Conservation (phyloP, 2,113 vertebrate genomes). For the Neogobius melanostomus region DNA sequence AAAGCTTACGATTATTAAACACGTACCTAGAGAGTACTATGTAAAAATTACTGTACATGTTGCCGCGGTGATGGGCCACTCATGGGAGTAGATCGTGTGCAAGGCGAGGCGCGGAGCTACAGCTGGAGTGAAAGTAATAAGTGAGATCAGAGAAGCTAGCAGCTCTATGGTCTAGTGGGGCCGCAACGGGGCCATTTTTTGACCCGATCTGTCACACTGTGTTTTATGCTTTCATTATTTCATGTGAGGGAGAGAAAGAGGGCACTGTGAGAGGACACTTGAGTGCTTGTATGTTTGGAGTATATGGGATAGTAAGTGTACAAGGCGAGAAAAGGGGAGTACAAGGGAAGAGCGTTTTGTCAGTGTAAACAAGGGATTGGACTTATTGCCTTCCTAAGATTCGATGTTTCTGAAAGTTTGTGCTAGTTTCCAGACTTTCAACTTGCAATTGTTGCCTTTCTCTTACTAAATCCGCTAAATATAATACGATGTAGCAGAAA, state of each 20-base stretch:
- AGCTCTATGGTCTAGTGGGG: slow-evolving; percentile 35
- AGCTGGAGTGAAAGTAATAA: slow-evolving; percentile 46
- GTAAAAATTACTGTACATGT: slow-evolving; percentile 49
- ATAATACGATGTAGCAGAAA: neutral
- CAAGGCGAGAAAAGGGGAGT: neutral
- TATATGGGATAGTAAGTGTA: neutral
- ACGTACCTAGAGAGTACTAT: slow-evolving; percentile 19
- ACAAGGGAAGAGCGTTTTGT: neutral
- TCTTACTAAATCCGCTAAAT: too few species aligned
- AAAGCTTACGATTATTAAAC: slow-evolving; percentile 10
- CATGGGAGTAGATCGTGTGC: slow-evolving; percentile 49
- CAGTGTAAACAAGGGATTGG: neutral
- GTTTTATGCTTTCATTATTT: slow-evolving; percentile 53
- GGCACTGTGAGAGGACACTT: slow-evolving; percentile 15
- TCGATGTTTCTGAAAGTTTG: too few species aligned
- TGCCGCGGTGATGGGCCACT: slow-evolving; percentile 55
- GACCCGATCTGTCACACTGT: slow-evolving; percentile 34
- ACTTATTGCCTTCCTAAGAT: too few species aligned
- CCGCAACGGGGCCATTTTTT: slow-evolving; percentile 19
- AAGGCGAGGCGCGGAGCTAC: slow-evolving; percentile 39
- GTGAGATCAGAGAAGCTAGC: slow-evolving; percentile 49
- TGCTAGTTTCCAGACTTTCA: too few species aligned
- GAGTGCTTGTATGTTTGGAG: slow-evolving; percentile 5
- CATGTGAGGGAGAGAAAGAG: slow-evolving; percentile 22
- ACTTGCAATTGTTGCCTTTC: too few species aligned